Evolutionary conservation across 2,888 invertebrate species (phyloP).

Genomic region (Eilema sororculum): DNA sequence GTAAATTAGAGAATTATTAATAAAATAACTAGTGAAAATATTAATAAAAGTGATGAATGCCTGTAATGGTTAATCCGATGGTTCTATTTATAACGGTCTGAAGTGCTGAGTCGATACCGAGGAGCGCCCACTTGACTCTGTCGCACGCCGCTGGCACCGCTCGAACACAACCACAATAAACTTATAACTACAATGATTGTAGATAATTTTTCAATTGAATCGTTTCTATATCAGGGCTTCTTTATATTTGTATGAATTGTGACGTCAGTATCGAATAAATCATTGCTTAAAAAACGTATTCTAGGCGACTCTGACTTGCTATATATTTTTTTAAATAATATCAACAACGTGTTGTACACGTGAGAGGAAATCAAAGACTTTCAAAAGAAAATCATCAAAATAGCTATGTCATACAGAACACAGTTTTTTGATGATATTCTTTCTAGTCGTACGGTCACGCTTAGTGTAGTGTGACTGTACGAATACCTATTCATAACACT

Average conservation of each 20-base stretch:
- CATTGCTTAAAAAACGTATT: too few species aligned
- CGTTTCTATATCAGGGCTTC: neutral
- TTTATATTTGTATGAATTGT: neutral
- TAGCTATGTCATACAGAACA: too few species aligned
- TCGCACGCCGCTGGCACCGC: neutral
- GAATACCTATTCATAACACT: too few species aligned
- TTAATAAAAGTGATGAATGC: conserved; percentile 15
- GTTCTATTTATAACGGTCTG: conserved; percentile 42
- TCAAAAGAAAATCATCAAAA: too few species aligned
- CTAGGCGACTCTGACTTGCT: too few species aligned
- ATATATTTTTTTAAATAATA: too few species aligned
- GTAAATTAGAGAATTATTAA: conserved; percentile 14
- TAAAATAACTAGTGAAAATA: conserved; percentile 5
- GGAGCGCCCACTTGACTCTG: conserved; percentile 46
- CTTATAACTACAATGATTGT: conserved; percentile 1
- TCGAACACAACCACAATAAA: conserved; percentile 29
- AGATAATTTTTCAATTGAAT: neutral
- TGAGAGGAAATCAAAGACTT: too few species aligned
- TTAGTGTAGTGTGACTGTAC: too few species aligned
- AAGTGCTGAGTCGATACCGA: conserved; percentile 31
- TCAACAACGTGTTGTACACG: too few species aligned
- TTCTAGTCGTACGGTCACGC: too few species aligned
- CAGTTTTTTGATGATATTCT: too few species aligned
- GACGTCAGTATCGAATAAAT: neutral
- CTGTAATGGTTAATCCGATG: conserved; percentile 20